Percentiles rank a stretch among this genome's conserved stretches.
These are phyloP conservation scores for Ptilodon capucinus DNA, from an alignment of 2,888 invertebrate genomes.

Conservation along the genomic window DNA sequence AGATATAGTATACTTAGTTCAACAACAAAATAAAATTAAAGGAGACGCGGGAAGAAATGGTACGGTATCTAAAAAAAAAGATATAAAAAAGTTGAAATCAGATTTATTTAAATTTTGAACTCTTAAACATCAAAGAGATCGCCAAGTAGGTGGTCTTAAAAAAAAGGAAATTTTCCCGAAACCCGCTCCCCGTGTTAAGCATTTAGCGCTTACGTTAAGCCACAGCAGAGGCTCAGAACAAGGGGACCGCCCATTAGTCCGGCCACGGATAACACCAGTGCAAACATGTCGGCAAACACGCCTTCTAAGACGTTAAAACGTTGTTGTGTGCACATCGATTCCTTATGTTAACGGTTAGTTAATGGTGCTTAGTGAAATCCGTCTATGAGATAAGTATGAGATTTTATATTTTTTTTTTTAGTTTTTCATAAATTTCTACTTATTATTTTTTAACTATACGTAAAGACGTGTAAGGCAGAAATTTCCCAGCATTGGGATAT, in stretches of 20 bases:
- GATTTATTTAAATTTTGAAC: slow-evolving; percentile 20
- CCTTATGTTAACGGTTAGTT: slow-evolving; percentile 7
- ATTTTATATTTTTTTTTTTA: no score
- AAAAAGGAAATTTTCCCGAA: slow-evolving; percentile 33
- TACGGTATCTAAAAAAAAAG: background rate
- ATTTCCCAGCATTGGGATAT: no score
- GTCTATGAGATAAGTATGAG: background rate
- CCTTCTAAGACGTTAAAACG: slow-evolving; percentile 24
- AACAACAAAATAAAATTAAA: no score
- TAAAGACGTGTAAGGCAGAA: no score
- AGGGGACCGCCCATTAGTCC: slow-evolving; percentile 58
- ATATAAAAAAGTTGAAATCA: no score
- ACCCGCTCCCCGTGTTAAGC: slow-evolving; percentile 18
- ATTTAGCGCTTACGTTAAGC: slow-evolving; percentile 31
- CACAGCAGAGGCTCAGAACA: slow-evolving; percentile 37
- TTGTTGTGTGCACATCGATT: slow-evolving; percentile 33
- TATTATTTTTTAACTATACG: no score
- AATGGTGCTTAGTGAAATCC: slow-evolving; percentile 1
- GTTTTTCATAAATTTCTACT: no score
- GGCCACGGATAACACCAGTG: slow-evolving; percentile 52
- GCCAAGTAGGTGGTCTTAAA: slow-evolving; percentile 28
- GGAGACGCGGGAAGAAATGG: no score
- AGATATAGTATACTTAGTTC: no score
- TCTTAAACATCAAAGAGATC: slow-evolving; percentile 16
- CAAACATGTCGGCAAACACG: slow-evolving; percentile 64